These are phyloP conservation scores for Aix galericulata DNA, from an alignment of 2,113 vertebrate genomes.

Conservation along the genomic window DNA sequence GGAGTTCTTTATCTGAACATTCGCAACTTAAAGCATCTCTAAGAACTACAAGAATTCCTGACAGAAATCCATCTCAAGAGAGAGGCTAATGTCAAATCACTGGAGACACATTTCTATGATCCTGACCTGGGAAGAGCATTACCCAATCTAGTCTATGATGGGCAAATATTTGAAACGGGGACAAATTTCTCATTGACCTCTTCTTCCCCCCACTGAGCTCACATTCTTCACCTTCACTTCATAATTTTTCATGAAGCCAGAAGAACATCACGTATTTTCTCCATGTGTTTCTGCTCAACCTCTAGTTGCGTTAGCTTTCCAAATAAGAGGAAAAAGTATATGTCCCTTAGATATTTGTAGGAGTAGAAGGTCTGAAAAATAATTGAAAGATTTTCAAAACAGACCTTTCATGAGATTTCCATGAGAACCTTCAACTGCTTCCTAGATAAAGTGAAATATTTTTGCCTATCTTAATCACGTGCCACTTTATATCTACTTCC, in stretches of 20 bases:
- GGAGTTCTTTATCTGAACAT: conserved; percentile 24
- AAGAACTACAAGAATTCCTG: not conserved
- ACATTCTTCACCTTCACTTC: conserved; percentile 43
- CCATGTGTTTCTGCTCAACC: conserved; percentile 59
- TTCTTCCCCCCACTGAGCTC: conserved; percentile 9
- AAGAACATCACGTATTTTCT: not conserved
- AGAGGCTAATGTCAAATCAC: not conserved
- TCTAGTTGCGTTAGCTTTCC: conserved; percentile 27
- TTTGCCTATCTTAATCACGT: not conserved
- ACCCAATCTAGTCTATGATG: not conserved
- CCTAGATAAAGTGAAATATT: not conserved
- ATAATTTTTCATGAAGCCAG: conserved; percentile 23
- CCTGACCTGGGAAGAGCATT: not conserved
- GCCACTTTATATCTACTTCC: not conserved
- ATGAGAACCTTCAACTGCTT: not conserved
- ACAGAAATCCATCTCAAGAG: not conserved
- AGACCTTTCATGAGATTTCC: not conserved
- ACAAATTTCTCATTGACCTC: conserved; percentile 61
- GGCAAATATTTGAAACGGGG: conserved; percentile 45
- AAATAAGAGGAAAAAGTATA: conserved; percentile 3
- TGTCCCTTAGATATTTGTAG: not conserved
- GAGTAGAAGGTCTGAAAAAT: not conserved
- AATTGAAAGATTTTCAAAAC: not conserved
- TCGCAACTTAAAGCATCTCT: not conserved
- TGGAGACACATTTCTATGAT: not conserved